Evolutionary conservation across 2,888 invertebrate genomes (phyloP).

Genomic region (Allacma fusca): DNA sequence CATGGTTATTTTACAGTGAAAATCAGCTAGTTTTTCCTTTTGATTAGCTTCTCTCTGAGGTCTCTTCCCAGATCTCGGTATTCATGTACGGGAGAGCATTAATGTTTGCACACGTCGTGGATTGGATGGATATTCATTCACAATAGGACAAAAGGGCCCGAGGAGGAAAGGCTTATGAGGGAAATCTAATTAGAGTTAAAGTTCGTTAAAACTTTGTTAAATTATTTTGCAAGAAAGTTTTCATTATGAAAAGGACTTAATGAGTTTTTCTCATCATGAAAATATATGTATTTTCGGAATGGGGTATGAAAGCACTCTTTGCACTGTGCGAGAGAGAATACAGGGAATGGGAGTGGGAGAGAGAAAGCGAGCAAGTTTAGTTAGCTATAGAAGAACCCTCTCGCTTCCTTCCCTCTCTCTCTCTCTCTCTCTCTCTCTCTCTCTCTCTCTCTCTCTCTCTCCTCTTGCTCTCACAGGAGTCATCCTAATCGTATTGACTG

Average conservation of each 20-base stretch:
- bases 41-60: conserved; percentile 37
- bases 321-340: conserved; percentile 18
- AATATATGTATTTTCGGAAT: conserved; percentile 52
- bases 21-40: conserved; percentile 35
- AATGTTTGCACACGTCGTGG: conserved; percentile 54
- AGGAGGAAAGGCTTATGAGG: conserved; percentile 57
- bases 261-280: conserved; percentile 62
- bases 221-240: conserved; percentile 62
- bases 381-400: background rate
- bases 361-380: background rate
- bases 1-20: conserved; percentile 28
- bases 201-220: conserved; percentile 62
- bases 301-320: conserved; percentile 30
- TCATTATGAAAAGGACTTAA: conserved; percentile 62
- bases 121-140: conserved; percentile 61
- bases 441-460: background rate
- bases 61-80: conserved; percentile 25
- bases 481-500: conserved; percentile 32
- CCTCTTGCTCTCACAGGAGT: background rate
- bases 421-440: too few species aligned
- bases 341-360: conserved; percentile 17
- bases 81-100: conserved; percentile 23
- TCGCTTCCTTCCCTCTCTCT: conserved; percentile 18
- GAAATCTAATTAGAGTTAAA: conserved; percentile 62
- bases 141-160: conserved; percentile 59